Evolutionary conservation across 2,888 invertebrate species (phyloP), one percentile per base, ranked within the genome.

Genomic region (Eupsilia transversa): DNA sequence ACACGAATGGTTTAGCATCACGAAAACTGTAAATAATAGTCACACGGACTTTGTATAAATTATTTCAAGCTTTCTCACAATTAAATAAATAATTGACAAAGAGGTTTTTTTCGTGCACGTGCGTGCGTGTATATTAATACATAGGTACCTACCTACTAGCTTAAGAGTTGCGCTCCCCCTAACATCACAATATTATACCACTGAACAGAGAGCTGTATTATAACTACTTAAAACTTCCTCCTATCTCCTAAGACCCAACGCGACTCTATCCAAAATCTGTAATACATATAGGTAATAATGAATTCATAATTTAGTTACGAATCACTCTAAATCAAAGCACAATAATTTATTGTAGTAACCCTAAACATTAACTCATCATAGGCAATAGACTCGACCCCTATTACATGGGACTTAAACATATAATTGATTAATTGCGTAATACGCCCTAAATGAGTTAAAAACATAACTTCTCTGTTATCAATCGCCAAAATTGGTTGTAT

Each of bases 401-500:
- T n/a, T n/a, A n/a, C n/a, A n/a, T n/a, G n/a, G n/a, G n/a, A n/a
- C n/a, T 33, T 43, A 12, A 20, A 52, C 0, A 1, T 6, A n/a
- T 27, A 14, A 27, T 27, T 66, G 9, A 66, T 63, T 27, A 20
- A 78, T 43, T 4, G 35, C 4, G n/a, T n/a, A n/a, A n/a, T n/a
- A n/a, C n/a, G 14, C 14, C 17, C 33, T 41, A 43, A 61, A 49
- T 63, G 3, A 72, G 54, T 41, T 23, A 17, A 23, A 23, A 35
- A n/a, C 30, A 46, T 43, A 41, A 74, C 3, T 60, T 41, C 9
- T 79, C 17, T 35, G n/a, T n/a, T 75, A 84, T 75, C 84, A 75
- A 75, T 57, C 57, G 38, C 81, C 76, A 76, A 80, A 82, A 80
- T 80, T 61, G 52, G 80, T 64, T 41, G 46, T 70, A 14, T 54